Conservation (phyloP, 2,797 vertebrate genomes). For the Helicolenus hilgendorfi region DNA sequence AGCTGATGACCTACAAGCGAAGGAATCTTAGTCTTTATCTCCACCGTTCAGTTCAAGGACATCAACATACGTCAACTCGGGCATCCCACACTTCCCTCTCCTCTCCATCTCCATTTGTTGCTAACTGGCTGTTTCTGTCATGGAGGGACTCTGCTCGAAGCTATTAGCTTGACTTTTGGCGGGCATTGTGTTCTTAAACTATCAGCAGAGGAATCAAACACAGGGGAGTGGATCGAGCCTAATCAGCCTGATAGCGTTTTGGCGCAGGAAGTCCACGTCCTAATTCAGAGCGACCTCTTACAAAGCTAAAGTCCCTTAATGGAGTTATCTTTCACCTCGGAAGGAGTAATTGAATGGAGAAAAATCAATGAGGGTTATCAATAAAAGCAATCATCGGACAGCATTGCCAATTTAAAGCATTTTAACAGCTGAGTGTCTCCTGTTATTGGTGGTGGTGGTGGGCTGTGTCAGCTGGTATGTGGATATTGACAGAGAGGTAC, state of each 20-base stretch:
- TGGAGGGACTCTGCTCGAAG: constrained; percentile 3
- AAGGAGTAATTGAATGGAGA: constrained; percentile 79
- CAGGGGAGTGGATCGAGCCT: constrained; percentile 50
- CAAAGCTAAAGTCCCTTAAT: constrained; percentile 74
- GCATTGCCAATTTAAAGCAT: constrained; percentile 65
- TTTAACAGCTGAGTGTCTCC: constrained; percentile 59
- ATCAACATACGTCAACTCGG: constrained; percentile 21
- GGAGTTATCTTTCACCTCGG: constrained; percentile 82
- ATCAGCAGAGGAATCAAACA: constrained; percentile 64
- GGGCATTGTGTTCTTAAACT: constrained; percentile 47
- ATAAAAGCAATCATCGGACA: constrained; percentile 79
- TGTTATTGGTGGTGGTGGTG: constrained; percentile 35
- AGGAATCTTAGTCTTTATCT: constrained; percentile 41
- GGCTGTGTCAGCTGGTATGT: constrained; percentile 47
- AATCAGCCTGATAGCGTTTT: constrained; percentile 80
- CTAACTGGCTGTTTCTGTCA: constrained; percentile 30
- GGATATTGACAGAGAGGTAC: constrained; percentile 52
- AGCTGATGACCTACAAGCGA: neutral
- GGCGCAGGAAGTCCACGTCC: constrained; percentile 59
- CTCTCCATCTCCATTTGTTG: constrained; percentile 37
- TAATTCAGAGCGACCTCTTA: constrained; percentile 82
- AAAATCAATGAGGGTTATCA: constrained; percentile 81
- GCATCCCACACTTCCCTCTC: neutral
- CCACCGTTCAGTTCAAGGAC: constrained; percentile 65
- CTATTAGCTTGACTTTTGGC: constrained; percentile 66